Percentiles rank a stretch among this genome's conserved stretches.
Evolutionary conservation across 2,113 vertebrate genomes (phyloP).

Genomic region (Mionectes macconnelli): DNA sequence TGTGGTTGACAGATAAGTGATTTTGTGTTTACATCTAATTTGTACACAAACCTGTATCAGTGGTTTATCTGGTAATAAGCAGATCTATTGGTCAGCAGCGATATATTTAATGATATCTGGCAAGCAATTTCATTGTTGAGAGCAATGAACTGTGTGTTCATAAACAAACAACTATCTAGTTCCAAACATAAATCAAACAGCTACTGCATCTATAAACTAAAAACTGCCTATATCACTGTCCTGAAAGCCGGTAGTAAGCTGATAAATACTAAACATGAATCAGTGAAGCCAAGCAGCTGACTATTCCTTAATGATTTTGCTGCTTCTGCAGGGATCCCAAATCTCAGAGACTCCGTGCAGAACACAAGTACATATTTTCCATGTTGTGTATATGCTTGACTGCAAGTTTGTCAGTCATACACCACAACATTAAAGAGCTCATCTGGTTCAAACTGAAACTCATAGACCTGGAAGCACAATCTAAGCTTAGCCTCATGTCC

Average conservation of each 20-base stretch:
- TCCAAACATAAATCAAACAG: neutral
- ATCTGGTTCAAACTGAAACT: neutral
- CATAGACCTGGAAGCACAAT: neutral
- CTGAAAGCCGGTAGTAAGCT: neutral
- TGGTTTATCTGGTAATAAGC: neutral
- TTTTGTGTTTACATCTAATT: neutral
- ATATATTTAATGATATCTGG: neutral
- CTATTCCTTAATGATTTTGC: neutral
- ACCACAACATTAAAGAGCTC: neutral
- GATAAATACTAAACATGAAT: neutral
- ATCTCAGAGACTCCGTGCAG: neutral
- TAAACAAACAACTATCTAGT: neutral
- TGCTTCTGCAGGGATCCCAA: neutral
- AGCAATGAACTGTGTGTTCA: neutral
- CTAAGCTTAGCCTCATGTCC: neutral
- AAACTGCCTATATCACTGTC: neutral
- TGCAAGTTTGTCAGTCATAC: neutral
- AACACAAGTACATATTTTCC: neutral
- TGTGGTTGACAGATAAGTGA: neutral
- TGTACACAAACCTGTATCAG: neutral
- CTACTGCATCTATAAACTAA: neutral
- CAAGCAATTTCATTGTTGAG: neutral
- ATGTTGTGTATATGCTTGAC: neutral
- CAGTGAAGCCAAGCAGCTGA: neutral
- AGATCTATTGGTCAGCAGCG: neutral